Evolutionary conservation across 2,113 vertebrate species (phyloP).

Genomic region (Prunella fulvescens): DNA sequence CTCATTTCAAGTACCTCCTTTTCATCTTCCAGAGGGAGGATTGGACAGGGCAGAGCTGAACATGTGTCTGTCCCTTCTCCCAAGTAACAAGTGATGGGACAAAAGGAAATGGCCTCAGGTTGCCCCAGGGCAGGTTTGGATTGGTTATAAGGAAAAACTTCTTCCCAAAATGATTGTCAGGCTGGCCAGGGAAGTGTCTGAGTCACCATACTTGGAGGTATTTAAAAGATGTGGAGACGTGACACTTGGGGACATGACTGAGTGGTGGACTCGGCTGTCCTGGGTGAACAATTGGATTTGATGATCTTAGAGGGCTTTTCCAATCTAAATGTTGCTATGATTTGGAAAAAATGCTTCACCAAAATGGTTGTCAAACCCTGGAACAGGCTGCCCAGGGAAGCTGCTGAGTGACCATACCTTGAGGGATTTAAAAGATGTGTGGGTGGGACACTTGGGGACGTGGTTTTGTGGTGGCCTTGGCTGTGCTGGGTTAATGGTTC

Average conservation of each 20-base stretch:
- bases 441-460: accelerated
- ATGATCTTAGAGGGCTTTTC: not conserved
- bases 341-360: not conserved
- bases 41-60: accelerated
- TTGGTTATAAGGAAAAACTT: not conserved
- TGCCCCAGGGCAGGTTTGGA: not conserved
- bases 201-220: no score
- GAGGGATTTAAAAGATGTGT: not conserved
- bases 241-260: accelerated
- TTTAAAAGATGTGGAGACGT: not conserved
- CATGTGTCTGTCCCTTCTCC: not conserved
- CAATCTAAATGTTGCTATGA: not conserved
- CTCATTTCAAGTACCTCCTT: not conserved
- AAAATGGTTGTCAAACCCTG: not conserved
- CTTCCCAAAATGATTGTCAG: not conserved
- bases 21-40: not conserved
- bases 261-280: not conserved
- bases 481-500: not conserved
- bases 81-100: not conserved
- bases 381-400: not conserved
- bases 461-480: not conserved
- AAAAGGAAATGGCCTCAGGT: not conserved
- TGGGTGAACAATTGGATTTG: accelerated
- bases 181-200: not conserved
- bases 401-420: not conserved